Evolutionary conservation across 2,113 vertebrate species (phyloP).

Genomic region (Acrocephalus arundinaceus): DNA sequence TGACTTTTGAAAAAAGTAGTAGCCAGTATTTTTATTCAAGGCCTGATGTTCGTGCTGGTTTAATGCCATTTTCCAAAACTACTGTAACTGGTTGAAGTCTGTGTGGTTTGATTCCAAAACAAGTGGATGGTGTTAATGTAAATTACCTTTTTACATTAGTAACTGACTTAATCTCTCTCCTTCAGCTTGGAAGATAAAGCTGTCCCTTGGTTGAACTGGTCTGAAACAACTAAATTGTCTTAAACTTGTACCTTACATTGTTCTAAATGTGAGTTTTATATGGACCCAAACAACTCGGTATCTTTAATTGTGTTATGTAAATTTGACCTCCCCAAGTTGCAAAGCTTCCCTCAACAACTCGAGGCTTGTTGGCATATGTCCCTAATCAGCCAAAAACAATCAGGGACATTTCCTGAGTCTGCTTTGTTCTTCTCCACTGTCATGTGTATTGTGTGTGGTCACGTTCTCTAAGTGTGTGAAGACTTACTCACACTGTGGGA

Average conservation of each 20-base stretch:
- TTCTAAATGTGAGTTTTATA: not conserved
- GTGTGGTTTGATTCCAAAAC: not conserved
- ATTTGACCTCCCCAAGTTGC: constrained; percentile 12
- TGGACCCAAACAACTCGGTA: not conserved
- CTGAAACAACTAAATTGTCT: not conserved
- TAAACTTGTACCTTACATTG: not conserved
- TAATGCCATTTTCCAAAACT: not conserved
- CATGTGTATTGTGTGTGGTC: constrained; percentile 36
- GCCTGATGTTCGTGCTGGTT: not conserved
- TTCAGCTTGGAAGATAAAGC: not conserved
- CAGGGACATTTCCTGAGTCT: constrained; percentile 30
- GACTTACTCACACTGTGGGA: constrained; percentile 27
- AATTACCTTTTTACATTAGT: constrained; percentile 6
- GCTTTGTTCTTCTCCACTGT: constrained; percentile 27
- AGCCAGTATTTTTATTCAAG: not conserved
- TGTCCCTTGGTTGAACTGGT: not conserved
- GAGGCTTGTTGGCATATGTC: constrained; percentile 50
- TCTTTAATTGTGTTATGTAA: constrained; percentile 33
- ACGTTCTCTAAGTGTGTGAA: constrained; percentile 39
- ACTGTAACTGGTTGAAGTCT: not conserved
- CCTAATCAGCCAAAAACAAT: constrained; percentile 52
- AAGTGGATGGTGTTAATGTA: not conserved
- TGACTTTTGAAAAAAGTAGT: not conserved
- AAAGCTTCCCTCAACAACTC: not conserved
- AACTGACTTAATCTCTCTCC: not conserved